Percentiles rank a stretch among this genome's conserved stretches.
phyloP scores from a whole-genome alignment of 2,797 vertebrate genomes.

The Lagocephalus sceleratus region DNA sequence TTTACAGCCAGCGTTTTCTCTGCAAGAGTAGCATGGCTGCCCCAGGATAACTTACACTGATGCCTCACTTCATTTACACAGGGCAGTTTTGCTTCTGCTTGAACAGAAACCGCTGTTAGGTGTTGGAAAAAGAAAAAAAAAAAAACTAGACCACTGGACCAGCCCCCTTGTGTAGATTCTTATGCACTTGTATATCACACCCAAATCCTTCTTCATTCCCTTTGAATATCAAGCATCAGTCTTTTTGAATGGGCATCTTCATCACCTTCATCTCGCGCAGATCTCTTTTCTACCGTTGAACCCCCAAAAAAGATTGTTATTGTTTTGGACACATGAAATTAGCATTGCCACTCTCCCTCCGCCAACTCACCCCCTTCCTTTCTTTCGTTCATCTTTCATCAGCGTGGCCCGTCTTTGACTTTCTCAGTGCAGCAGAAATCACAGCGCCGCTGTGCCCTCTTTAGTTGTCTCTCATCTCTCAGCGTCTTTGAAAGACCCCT shows the following conservation, averaged over 20 bases:
- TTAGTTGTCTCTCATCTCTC: constrained; percentile 50
- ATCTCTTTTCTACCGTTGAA: constrained; percentile 27
- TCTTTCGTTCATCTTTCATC: constrained; percentile 29
- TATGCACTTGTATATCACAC: constrained; percentile 19
- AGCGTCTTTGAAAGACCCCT: constrained; percentile 39
- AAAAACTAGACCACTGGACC: constrained; percentile 43
- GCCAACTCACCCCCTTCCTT: constrained; percentile 19
- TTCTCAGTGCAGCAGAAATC: constrained; percentile 37
- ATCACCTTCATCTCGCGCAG: constrained; percentile 17
- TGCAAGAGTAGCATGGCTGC: constrained; percentile 66
- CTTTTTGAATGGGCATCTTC: constrained; percentile 40
- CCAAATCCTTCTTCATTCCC: constrained; percentile 16
- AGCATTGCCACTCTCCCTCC: constrained; percentile 19
- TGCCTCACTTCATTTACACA: constrained; percentile 75
- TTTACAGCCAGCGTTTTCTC: constrained; percentile 73
- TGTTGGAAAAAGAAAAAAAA: constrained; percentile 41
- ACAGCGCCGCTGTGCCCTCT: constrained; percentile 48
- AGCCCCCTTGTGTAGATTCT: constrained; percentile 34
- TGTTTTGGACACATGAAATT: constrained; percentile 18
- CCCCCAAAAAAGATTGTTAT: too few species aligned
- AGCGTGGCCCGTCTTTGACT: constrained; percentile 17
- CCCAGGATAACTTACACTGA: constrained; percentile 73
- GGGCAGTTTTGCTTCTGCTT: constrained; percentile 61
- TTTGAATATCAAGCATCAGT: constrained; percentile 40
- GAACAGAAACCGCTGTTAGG: constrained; percentile 60